Evolutionary conservation across 2,797 vertebrate genomes (phyloP).

Genomic region (Myotis pilosus): DNA sequence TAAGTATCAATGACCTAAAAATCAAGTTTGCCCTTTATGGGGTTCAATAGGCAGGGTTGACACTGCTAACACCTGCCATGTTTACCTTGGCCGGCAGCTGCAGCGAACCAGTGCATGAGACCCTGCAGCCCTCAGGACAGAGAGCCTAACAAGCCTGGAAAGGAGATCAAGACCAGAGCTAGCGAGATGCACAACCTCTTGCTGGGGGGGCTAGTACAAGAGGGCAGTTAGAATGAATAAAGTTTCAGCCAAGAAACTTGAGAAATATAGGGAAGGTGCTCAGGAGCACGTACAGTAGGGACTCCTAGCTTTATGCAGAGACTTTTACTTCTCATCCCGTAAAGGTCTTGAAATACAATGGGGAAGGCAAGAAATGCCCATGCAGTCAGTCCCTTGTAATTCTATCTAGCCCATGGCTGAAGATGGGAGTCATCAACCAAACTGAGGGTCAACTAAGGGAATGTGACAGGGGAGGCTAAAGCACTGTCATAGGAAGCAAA

Average conservation of each 20-base stretch:
- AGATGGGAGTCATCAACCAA: not conserved
- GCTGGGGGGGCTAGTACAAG: not conserved
- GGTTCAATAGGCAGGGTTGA: accelerated
- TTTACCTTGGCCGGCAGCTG: not conserved
- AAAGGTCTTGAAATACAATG: not conserved
- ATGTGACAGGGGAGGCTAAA: not conserved
- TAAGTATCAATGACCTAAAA: not conserved
- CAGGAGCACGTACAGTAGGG: not conserved
- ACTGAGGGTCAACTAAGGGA: not conserved
- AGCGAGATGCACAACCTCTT: accelerated
- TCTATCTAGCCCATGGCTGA: not conserved
- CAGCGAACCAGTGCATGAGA: not conserved
- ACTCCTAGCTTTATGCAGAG: not conserved
- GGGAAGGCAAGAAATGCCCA: not conserved
- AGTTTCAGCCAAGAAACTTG: not conserved
- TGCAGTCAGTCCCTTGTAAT: not conserved
- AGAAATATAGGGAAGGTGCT: not conserved
- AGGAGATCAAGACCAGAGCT: not conserved
- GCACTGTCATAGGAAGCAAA: not conserved
- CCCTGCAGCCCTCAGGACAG: accelerated
- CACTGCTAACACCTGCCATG: not conserved
- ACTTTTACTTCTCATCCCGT: not conserved
- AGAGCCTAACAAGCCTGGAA: not conserved
- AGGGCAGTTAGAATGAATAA: not conserved
- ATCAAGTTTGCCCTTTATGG: not conserved